These are phyloP conservation scores for Pseudomyrmex pallidus DNA, from an alignment of 1,140 invertebrate genomes.

Conservation along the genomic window DNA sequence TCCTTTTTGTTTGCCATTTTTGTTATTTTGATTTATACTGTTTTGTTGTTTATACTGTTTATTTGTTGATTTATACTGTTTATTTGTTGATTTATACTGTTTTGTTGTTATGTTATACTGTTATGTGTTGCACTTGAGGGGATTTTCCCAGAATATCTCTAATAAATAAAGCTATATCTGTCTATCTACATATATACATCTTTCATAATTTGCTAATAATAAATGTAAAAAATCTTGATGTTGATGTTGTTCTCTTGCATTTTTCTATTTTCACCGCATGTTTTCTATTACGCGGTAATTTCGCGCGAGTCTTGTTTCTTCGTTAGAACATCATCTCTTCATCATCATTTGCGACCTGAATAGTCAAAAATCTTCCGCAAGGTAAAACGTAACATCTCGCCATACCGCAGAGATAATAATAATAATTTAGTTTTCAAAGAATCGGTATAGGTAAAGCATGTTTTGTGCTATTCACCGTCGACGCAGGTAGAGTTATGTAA, in stretches of 20 bases:
- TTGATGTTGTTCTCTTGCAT: slow-evolving; percentile 27
- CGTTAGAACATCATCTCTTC: slow-evolving; percentile 52
- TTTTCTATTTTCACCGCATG: slow-evolving; percentile 51
- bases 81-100: too few species aligned
- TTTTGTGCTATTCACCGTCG: slow-evolving; percentile 52
- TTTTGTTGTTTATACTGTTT: too few species aligned
- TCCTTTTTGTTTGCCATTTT: too few species aligned
- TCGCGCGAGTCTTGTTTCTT: slow-evolving; percentile 51
- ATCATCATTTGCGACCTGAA: slow-evolving; percentile 49
- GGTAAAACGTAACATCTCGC: slow-evolving; percentile 23
- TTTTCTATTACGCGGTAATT: slow-evolving; percentile 31
- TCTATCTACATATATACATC: background rate
- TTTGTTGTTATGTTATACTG: too few species aligned
- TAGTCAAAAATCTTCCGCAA: slow-evolving; percentile 55
- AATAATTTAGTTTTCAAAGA: slow-evolving; percentile 46
- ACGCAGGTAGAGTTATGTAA: slow-evolving; percentile 51
- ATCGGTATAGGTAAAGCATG: slow-evolving; percentile 44
- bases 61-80: too few species aligned
- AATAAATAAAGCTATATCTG: background rate
- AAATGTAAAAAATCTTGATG: slow-evolving; percentile 30
- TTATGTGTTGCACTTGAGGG: too few species aligned
- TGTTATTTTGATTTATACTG: too few species aligned
- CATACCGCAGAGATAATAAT: slow-evolving; percentile 7
- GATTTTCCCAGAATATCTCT: background rate
- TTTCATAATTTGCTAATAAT: background rate